Evolutionary conservation across 1,140 invertebrate genomes (phyloP), one percentile per base, ranked within the genome.

Genomic region (Lethocerus indicus): DNA sequence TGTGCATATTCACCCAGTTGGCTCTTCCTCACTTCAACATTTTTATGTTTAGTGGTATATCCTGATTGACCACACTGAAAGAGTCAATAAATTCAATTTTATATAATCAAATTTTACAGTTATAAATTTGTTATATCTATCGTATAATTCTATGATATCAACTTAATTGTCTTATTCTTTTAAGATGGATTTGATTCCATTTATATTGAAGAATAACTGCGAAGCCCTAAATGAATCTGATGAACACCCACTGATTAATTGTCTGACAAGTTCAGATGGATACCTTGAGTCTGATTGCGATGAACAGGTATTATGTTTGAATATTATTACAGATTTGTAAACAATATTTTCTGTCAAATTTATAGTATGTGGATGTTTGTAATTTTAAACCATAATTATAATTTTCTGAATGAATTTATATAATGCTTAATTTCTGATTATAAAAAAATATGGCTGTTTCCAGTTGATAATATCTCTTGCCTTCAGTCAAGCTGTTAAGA

Each of bases 161-260:
- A n/a, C n/a, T n/a, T 16, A 16, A 29, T 46, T 51, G n/a, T 47
- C 26, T 28, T 45, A 50, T 54, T 55, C 57, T 58, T 51, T 62
- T 68, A 70, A 96, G 87, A 87, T 94, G 77, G 92, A 98, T 66
- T 66, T 98, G 18, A 68, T 63, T 42, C 73, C 79, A 29, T 90
- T 96, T 59, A 88, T 98, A 50, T 75, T 75, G 37, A 91, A 90
- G 67, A 73, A 74, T 54, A 79, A 86, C 57, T 93, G 89, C 67
- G 95, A 98, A 70, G 97, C 94, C 65, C 69, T 99, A 32, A 99
- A 99, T 70, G 93, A 97, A 67, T 78, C 84, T 13, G 92, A 97
- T 68, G 83, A 95, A 46, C 90, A 97, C 68, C 78, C 80, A 40
- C 69, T 97, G 37, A 62, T 68, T 18, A 76, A 87, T 57, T 78